A percentile compares a stretch with the other conserved stretches of the same genome.
Evolutionary conservation across 2,113 vertebrate species (phyloP).

Genomic region (Semicossyphus pulcher): DNA sequence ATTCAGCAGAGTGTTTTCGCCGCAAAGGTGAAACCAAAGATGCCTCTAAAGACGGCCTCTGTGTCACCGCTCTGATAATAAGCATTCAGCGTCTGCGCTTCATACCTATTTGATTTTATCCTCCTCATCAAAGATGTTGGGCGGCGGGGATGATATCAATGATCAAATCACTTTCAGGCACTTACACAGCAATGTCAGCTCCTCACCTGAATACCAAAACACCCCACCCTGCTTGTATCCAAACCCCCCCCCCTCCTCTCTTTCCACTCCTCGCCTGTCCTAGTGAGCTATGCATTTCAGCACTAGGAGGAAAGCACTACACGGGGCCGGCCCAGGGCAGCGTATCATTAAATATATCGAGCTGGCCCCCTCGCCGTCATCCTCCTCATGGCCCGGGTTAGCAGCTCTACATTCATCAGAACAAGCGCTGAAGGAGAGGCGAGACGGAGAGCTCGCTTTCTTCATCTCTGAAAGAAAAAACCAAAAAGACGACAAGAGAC

Average conservation of each 20-base stretch:
- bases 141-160: slow-evolving; percentile 64
- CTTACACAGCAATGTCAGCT: slow-evolving; percentile 73
- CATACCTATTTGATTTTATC: slow-evolving; percentile 62
- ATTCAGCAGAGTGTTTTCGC: slow-evolving; percentile 21
- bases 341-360: slow-evolving; percentile 67
- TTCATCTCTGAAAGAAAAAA: slow-evolving; percentile 78
- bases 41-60: slow-evolving; percentile 14
- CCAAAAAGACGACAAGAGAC: slow-evolving; percentile 68
- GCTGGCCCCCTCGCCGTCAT: slow-evolving; percentile 85
- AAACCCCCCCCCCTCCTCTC: neutral
- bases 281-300: slow-evolving; percentile 92
- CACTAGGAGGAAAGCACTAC: slow-evolving; percentile 98
- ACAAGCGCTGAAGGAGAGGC: slow-evolving; percentile 87
- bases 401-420: slow-evolving; percentile 89
- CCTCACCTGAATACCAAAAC: slow-evolving; percentile 69
- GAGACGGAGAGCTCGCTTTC: slow-evolving; percentile 88
- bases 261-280: neutral
- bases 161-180: slow-evolving; percentile 70
- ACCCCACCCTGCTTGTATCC: slow-evolving; percentile 38
- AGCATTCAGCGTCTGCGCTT: slow-evolving; percentile 36
- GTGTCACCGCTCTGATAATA: slow-evolving; percentile 42
- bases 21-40: slow-evolving; percentile 20
- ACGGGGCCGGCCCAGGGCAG: slow-evolving; percentile 79
- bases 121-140: slow-evolving; percentile 61
- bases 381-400: slow-evolving; percentile 90